A percentile compares a stretch with the other conserved stretches of the same genome.
phyloP scores from a whole-genome alignment of 2,797 vertebrate genomes.

The Dicrostonyx torquatus region DNA sequence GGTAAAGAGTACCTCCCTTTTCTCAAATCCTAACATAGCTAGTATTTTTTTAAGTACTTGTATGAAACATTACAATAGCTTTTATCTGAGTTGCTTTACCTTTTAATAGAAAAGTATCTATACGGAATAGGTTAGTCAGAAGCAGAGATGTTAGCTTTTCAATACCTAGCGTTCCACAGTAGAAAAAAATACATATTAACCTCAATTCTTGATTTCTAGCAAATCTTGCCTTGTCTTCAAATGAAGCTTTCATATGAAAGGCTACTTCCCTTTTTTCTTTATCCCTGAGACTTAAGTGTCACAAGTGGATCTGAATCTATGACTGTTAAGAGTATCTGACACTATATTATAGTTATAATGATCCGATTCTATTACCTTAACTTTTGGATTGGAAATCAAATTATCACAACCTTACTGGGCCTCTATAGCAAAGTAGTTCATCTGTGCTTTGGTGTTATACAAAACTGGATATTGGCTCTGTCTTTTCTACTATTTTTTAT shows the following conservation, averaged over 20 bases:
- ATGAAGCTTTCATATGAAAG: neutral
- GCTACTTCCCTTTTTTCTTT: neutral
- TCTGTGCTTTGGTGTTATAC: neutral
- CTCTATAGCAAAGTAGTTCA: conserved; percentile 1
- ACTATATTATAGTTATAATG: neutral
- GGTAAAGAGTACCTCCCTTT: conserved; percentile 20
- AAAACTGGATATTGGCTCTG: neutral
- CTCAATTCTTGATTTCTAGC: conserved; percentile 4
- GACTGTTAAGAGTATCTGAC: neutral
- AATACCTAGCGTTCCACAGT: neutral
- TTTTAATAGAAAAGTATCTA: neutral
- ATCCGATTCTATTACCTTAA: conserved; percentile 51
- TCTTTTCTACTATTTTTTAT: neutral
- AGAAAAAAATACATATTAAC: neutral
- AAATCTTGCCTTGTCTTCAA: conserved; percentile 8
- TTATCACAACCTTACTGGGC: neutral
- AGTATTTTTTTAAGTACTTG: neutral
- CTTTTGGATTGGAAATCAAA: conserved; percentile 41
- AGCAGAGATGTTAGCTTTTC: conserved; percentile 14
- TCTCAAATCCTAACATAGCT: neutral
- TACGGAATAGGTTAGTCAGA: neutral
- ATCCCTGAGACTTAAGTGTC: conserved; percentile 26
- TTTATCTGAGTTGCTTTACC: conserved; percentile 10
- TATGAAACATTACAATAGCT: neutral
- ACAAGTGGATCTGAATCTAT: neutral